These are phyloP conservation scores for Didymodactylos carnosus DNA, from an alignment of 2,888 invertebrate genomes.

Conservation along the genomic window DNA sequence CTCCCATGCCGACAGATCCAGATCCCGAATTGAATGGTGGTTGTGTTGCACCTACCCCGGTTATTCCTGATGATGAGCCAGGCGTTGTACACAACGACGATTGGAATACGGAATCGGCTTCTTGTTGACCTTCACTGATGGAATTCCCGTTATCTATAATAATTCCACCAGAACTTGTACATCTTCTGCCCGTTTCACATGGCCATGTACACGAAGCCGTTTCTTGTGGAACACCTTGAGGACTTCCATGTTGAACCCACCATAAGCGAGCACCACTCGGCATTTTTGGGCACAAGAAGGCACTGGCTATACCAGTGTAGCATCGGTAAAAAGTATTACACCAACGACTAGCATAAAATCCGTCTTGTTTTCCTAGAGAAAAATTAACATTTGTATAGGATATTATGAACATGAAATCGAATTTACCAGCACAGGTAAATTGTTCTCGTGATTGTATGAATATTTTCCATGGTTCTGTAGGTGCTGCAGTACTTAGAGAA, in stretches of 20 bases:
- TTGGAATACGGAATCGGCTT: conserved; percentile 5
- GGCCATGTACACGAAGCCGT: conserved; percentile 12
- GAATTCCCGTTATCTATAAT: not conserved
- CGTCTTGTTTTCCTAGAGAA: not conserved
- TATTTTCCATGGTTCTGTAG: conserved; percentile 8
- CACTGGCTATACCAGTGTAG: conserved; percentile 2
- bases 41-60: too few relatives aligned
- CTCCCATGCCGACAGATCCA: too few relatives aligned
- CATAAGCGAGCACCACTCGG: conserved; percentile 9
- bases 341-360: conserved; percentile 14
- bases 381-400: not conserved
- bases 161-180: conserved; percentile 7
- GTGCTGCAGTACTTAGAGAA: not conserved
- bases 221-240: conserved; percentile 6
- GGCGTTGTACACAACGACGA: not conserved
- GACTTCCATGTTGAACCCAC: conserved; percentile 14
- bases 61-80: not conserved
- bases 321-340: conserved; percentile 14
- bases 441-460: conserved; percentile 8
- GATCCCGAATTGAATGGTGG: too few relatives aligned
- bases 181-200: conserved; percentile 8
- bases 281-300: conserved; percentile 13
- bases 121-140: conserved; percentile 1
- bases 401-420: too few relatives aligned
- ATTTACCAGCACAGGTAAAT: not conserved